phyloP scores from a whole-genome alignment of 2,888 invertebrate genomes.

The Cephus pulcher region DNA sequence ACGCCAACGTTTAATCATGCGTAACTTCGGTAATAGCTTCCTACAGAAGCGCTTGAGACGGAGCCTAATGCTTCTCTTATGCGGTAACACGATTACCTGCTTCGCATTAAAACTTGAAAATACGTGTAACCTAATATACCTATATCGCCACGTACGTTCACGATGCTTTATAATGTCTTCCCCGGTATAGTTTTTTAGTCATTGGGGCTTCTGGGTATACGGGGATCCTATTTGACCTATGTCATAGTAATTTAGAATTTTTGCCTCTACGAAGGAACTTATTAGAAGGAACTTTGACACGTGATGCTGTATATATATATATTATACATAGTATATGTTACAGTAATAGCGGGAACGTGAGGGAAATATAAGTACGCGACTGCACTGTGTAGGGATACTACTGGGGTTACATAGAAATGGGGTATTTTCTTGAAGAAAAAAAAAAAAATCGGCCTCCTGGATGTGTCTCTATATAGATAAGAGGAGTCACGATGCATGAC shows the following conservation, averaged over 20 bases:
- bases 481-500: constrained; percentile 1
- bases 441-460: neutral
- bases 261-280: neutral
- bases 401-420: neutral
- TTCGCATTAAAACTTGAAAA: constrained; percentile 50
- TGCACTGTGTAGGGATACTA: neutral
- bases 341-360: neutral
- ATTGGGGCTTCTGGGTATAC: neutral
- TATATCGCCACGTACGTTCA: constrained; percentile 5
- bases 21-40: constrained; percentile 54
- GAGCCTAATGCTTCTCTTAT: constrained; percentile 52
- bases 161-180: constrained; percentile 29
- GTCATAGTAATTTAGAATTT: neutral
- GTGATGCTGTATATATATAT: neutral
- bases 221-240: neutral
- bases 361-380: neutral
- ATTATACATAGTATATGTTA: neutral
- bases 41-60: constrained; percentile 53
- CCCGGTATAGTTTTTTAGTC: constrained; percentile 14
- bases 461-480: neutral
- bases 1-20: constrained; percentile 56
- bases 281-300: neutral
- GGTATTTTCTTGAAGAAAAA: neutral
- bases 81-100: constrained; percentile 46
- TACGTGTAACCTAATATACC: constrained; percentile 28